These are phyloP conservation scores for Drosophila tropicalis DNA, from an alignment of 1,140 invertebrate genomes.

Conservation along the genomic window DNA sequence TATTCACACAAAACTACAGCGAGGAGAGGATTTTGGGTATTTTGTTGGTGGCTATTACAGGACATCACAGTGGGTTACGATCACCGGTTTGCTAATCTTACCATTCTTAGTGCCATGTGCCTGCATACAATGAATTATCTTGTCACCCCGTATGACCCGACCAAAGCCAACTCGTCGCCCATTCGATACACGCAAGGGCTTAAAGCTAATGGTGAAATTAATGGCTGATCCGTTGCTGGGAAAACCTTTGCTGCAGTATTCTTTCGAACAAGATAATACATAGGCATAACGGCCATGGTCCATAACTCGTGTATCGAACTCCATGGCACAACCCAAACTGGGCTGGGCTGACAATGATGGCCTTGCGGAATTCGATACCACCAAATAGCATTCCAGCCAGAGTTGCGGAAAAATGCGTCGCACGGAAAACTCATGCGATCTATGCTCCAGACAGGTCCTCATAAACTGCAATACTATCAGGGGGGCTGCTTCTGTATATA, in stretches of 20 bases:
- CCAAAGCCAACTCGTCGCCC: slow-evolving; percentile 64
- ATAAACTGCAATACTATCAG: slow-evolving; percentile 58
- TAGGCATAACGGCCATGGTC: slow-evolving; percentile 31
- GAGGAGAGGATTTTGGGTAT: too few species aligned
- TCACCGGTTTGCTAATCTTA: slow-evolving; percentile 31
- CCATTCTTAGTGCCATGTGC: slow-evolving; percentile 48
- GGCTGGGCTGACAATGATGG: neutral
- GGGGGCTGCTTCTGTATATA: slow-evolving; percentile 60
- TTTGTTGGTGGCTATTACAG: slow-evolving; percentile 1
- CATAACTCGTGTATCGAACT: slow-evolving; percentile 48
- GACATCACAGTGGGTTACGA: slow-evolving; percentile 46
- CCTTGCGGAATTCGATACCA: slow-evolving; percentile 1
- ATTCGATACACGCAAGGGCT: slow-evolving; percentile 46
- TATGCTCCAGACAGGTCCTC: slow-evolving; percentile 37
- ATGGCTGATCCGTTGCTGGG: slow-evolving; percentile 34
- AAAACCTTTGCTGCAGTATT: slow-evolving; percentile 50
- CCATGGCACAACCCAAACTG: slow-evolving; percentile 28
- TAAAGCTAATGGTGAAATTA: slow-evolving; percentile 61
- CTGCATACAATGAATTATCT: slow-evolving; percentile 46
- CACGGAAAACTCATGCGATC: slow-evolving; percentile 36
- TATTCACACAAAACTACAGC: neutral
- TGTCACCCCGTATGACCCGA: slow-evolving; percentile 39
- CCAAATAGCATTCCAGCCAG: slow-evolving; percentile 57
- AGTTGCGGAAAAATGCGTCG: slow-evolving; percentile 46
- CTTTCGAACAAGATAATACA: slow-evolving; percentile 48